phyloP scores from a whole-genome alignment of 2,797 vertebrate species.

The Argya squamiceps region DNA sequence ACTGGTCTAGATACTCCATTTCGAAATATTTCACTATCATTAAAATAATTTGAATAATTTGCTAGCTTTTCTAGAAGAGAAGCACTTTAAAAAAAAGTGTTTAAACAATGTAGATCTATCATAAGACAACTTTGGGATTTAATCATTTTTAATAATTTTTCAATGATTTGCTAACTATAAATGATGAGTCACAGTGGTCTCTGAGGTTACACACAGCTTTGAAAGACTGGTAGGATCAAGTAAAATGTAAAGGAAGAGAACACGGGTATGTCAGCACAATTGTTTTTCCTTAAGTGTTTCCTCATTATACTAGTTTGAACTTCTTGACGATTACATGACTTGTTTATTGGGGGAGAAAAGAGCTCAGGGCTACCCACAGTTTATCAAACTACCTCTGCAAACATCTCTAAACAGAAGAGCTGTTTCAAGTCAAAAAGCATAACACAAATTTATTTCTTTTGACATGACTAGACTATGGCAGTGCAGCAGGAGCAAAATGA shows the following conservation, averaged over 20 bases:
- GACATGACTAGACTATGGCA: background rate
- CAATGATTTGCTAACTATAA: background rate
- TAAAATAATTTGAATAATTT: background rate
- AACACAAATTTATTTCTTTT: conserved; percentile 2
- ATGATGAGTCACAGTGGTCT: background rate
- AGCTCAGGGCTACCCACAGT: background rate
- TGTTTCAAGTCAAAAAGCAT: background rate
- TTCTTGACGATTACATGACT: background rate
- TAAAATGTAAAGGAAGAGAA: background rate
- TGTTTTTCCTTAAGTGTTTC: background rate
- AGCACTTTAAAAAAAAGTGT: background rate
- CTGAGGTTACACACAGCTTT: background rate
- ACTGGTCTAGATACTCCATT: background rate
- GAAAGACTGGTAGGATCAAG: background rate
- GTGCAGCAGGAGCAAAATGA: conserved; percentile 4
- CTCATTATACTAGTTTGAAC: background rate
- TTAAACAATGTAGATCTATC: background rate
- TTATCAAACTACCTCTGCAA: background rate
- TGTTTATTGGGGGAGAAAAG: background rate
- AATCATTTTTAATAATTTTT: background rate
- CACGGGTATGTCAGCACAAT: background rate
- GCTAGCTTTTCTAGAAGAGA: background rate
- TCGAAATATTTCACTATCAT: background rate
- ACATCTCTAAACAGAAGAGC: background rate
- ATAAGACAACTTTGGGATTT: background rate